Evolutionary conservation across 2,113 vertebrate genomes (phyloP).

Genomic region (Lampris megalopsis): DNA sequence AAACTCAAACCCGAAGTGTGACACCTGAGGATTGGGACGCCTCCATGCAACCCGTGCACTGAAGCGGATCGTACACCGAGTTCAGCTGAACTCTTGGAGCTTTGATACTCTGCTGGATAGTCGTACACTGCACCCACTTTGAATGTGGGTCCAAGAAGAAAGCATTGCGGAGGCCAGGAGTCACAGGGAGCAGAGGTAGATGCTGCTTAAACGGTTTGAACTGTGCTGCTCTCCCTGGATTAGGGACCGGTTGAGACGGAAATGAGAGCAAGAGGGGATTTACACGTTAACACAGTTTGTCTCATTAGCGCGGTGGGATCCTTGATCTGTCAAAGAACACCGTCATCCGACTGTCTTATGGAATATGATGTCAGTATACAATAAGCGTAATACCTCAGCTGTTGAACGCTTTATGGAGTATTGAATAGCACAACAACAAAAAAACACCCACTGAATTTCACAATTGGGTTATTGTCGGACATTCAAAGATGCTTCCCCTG

Average conservation of each 20-base stretch:
- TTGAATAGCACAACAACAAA: neutral
- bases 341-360: slow-evolving; percentile 8
- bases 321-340: slow-evolving; percentile 26
- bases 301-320: slow-evolving; percentile 31
- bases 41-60: neutral
- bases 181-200: slow-evolving; percentile 38
- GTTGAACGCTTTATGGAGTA: neutral
- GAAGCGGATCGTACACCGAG: slow-evolving; percentile 7
- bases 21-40: slow-evolving; percentile 2
- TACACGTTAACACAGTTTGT: slow-evolving; percentile 80
- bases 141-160: slow-evolving; percentile 14
- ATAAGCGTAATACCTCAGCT: neutral
- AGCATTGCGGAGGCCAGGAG: slow-evolving; percentile 20
- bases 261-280: slow-evolving; percentile 83
- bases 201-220: slow-evolving; percentile 52
- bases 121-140: neutral
- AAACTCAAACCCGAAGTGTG: neutral
- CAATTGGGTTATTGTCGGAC: neutral
- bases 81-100: slow-evolving; percentile 25
- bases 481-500: neutral
- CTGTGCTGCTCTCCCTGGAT: slow-evolving; percentile 68
- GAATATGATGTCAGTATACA: slow-evolving; percentile 30
- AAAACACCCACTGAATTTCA: neutral
- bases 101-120: neutral
- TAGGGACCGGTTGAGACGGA: slow-evolving; percentile 72